phyloP scores from a whole-genome alignment of 1,140 invertebrate species.

The Nasonia longicornis region DNA sequence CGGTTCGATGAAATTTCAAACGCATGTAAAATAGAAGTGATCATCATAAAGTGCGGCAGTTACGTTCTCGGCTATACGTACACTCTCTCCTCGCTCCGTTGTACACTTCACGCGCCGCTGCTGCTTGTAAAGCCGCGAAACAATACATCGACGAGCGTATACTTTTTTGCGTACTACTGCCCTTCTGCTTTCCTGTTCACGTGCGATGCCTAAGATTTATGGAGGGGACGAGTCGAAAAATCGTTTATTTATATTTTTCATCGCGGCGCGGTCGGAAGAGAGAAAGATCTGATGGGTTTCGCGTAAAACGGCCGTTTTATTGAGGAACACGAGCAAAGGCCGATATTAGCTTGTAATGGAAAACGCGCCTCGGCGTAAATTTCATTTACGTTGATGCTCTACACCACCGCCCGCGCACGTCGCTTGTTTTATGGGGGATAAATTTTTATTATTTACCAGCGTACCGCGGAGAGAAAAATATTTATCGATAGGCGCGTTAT shows the following conservation, averaged over 20 bases:
- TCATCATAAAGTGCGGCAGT: constrained; percentile 43
- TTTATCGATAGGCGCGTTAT: constrained; percentile 17
- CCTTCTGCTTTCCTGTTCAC: too few relatives aligned
- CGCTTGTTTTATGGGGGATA: constrained; percentile 14
- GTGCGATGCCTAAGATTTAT: background rate
- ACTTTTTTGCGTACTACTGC: background rate
- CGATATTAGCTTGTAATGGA: constrained; percentile 35
- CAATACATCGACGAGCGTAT: background rate
- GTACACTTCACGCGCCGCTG: background rate
- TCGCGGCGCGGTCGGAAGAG: background rate
- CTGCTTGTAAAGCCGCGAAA: constrained; percentile 10
- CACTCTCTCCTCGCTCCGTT: background rate
- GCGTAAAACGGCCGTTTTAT: constrained; percentile 16
- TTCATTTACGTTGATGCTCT: constrained; percentile 3
- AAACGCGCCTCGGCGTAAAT: constrained; percentile 32
- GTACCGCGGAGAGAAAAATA: background rate
- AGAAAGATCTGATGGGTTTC: constrained; percentile 1
- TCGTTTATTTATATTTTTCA: constrained; percentile 8
- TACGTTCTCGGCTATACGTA: constrained; percentile 24
- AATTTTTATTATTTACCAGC: constrained; percentile 36
- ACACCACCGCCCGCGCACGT: background rate
- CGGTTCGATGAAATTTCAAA: constrained; percentile 47
- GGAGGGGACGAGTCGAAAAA: background rate
- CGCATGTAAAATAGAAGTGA: constrained; percentile 44
- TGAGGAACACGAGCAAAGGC: background rate